Base-by-base conservation (phyloP, 2,113 vertebrate species). In the Pseudois nayaur region DNA sequence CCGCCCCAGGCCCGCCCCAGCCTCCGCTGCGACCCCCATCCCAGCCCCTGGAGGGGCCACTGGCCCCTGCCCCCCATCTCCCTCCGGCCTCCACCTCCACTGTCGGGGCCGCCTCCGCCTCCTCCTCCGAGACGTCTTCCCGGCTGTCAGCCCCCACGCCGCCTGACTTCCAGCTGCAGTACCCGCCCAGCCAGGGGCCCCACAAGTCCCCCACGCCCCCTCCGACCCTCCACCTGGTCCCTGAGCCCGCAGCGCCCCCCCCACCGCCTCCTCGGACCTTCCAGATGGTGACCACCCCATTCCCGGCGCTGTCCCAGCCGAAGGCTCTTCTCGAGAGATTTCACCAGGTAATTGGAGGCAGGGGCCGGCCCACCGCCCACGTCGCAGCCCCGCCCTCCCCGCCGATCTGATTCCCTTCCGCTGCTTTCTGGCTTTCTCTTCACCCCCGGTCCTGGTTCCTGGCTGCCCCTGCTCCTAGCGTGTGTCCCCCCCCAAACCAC, bases 271-370 rank as follows among this genome's bases (percentile, higher is more conserved):
- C 97, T 76, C 99, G 99, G 89, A 99, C 99, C 95, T 99, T 99
- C 81, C 99, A 99, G 95, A 97, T 99, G 97, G 96, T 99, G 71
- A 99, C 98, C 19, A 96, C 98, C 64, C 99, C 99, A 97, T 99
- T 99, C 93, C 99, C 99, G 94, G 94, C 99, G 45, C 99, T 99
- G 71, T 81, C 98, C 67, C 99, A 99, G 95, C 99, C 99, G 97
- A 99, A 99, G 98, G 99, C 99, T 97, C 98, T 99, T 50, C 98
- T 99, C 98, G 99, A 99, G 60, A 99, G 99, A 95, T 99, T 99
- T 82, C 99, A 99, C 97, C 99, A 99, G 99, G 99, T 99, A 99
- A 96, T 17, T 3, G 6, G n/a, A 31, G 88, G 64, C 59, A 36
- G 96, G 92, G 64, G 5, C 59, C 1, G 3, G 54, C 84, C 60